Evolutionary conservation across 2,797 vertebrate genomes (phyloP), one percentile per base, ranked within the genome.

Genomic region (Morelia viridis): DNA sequence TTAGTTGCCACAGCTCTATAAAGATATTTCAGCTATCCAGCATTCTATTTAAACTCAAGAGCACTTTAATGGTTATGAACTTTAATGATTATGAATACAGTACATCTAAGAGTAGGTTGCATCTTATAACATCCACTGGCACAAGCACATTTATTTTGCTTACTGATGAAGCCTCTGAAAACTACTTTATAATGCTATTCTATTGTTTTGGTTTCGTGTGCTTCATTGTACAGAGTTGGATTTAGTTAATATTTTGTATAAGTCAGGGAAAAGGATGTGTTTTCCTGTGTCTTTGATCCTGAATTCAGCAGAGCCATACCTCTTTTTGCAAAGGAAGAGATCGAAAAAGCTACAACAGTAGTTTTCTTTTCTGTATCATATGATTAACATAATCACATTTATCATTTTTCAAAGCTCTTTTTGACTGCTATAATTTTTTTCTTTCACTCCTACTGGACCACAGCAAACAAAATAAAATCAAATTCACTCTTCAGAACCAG

Each of bases 1-100:
- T 94, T 96, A 96, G 96, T 95, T 94, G 86, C 93, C 94, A 93
- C 92, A 93, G 93, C 94, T 96, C 91, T 96, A 94, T 96, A 95
- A 95, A 94, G 0, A 5, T 93, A 92, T 95, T 85, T 96, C 87
- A 92, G 92, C 93, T 94, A 94, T 95, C 62, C 87, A 94, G 88
- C 88, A 92, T 91, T 84, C 91, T 95, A 94, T 86, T 50, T 61
- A 61, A 93, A 93, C 92, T 94, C 88, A 95, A 96, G 94, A 96
- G 90, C 92, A 92, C 95, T 96, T 96, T 95, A 91, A 41, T 86
- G 80, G 13, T n/a, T 94, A 94, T 95, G 95, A 94, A 95, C 93
- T 15, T 87, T 92, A 94, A 22, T 90, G 58, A 88, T 95, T 95
- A 94, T 87, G 95, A 96, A 94, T 94, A 93, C 76, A 95, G 95